A percentile compares a stretch with the other conserved stretches of the same genome.
phyloP scores from a whole-genome alignment of 2,113 vertebrate genomes.

The Phoenicopterus ruber region DNA sequence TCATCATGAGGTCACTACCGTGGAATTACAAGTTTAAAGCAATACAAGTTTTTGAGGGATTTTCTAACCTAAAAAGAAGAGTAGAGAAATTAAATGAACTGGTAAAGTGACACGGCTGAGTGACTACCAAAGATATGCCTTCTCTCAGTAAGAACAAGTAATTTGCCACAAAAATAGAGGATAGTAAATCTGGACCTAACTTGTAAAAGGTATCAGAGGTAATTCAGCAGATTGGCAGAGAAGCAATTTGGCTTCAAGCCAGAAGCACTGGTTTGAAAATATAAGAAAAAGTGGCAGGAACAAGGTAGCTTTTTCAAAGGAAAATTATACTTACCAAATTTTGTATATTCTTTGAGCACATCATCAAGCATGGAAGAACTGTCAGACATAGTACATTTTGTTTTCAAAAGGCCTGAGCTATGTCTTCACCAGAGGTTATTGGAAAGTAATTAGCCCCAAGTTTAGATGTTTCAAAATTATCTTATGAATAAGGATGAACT shows the following conservation, averaged over 20 bases:
- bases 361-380: neutral
- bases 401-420: neutral
- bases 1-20: neutral
- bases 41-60: neutral
- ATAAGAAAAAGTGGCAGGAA: neutral
- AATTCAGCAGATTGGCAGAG: neutral
- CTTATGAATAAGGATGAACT: neutral
- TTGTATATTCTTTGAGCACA: neutral
- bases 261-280: neutral
- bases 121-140: neutral
- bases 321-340: neutral
- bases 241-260: neutral
- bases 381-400: neutral
- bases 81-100: neutral
- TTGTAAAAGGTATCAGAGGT: neutral
- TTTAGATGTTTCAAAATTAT: neutral
- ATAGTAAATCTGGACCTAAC: neutral
- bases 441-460: neutral
- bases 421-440: neutral
- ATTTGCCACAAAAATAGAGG: neutral
- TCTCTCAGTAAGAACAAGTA: neutral
- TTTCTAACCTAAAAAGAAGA: neutral
- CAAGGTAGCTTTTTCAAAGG: neutral
- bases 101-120: neutral
- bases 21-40: neutral